Percentiles rank a stretch among this genome's conserved stretches.
Evolutionary conservation across 2,888 invertebrate genomes (phyloP).

Genomic region (Xestoiulus laeticollis): DNA sequence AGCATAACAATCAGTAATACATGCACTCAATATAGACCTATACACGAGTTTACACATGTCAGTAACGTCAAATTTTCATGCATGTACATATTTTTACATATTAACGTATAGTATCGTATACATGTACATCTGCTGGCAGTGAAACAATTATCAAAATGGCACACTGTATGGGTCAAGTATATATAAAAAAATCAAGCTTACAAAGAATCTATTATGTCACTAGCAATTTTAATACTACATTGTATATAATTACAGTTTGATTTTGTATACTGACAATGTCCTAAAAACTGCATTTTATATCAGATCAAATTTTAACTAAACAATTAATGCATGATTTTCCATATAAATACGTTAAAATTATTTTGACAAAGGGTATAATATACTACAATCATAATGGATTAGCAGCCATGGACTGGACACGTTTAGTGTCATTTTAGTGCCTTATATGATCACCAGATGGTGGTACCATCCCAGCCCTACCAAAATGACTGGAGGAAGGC

Average conservation of each 20-base stretch:
- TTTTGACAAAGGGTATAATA: no score
- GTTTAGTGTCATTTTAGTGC: not conserved
- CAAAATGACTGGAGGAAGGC: not conserved
- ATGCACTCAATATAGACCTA: no score
- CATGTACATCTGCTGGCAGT: not conserved
- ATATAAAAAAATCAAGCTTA: not conserved
- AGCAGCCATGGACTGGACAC: no score
- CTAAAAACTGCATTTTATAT: not conserved
- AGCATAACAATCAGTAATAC: no score
- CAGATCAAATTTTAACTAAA: no score
- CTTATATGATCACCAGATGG: not conserved
- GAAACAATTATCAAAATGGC: slow-evolving; percentile 7
- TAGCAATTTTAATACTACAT: not conserved
- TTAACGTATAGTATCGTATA: slow-evolving; percentile 15
- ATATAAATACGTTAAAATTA: no score
- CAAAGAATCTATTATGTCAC: not conserved
- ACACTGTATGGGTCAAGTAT: not conserved
- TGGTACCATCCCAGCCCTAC: not conserved
- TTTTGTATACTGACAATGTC: no score
- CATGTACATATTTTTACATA: not conserved
- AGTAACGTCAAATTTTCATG: not conserved
- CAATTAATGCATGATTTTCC: no score
- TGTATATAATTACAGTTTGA: no score
- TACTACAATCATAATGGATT: no score
- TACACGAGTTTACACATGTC: not conserved